phyloP scores from a whole-genome alignment of 2,113 vertebrate genomes.

The Coryphaenoides rupestris region DNA sequence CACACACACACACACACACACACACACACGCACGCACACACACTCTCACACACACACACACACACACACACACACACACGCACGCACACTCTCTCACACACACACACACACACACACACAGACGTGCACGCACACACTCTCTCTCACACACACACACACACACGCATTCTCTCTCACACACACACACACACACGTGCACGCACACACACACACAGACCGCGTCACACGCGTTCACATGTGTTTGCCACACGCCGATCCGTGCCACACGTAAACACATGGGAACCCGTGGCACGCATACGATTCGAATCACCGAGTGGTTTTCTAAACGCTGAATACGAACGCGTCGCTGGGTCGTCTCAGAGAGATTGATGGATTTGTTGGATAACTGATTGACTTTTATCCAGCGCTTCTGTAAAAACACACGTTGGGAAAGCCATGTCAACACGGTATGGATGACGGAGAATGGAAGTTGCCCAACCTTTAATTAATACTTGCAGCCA shows the following conservation, averaged over 20 bases:
- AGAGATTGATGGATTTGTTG: constrained; percentile 33
- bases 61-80: too few species aligned
- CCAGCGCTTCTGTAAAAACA: constrained; percentile 19
- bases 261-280: background rate
- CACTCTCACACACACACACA: too few species aligned
- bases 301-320: constrained; percentile 15
- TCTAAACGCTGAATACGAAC: constrained; percentile 16
- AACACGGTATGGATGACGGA: constrained; percentile 24
- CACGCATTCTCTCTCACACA: too few species aligned
- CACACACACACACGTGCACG: too few species aligned
- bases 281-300: constrained; percentile 13
- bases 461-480: constrained; percentile 20
- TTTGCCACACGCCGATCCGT: too few species aligned
- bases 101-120: constrained; percentile 27
- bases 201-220: too few species aligned
- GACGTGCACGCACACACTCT: too few species aligned
- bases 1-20: too few species aligned
- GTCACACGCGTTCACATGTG: too few species aligned
- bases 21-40: too few species aligned
- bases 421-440: constrained; percentile 7
- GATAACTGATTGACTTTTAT: constrained; percentile 33
- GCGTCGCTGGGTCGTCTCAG: constrained; percentile 10
- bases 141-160: too few species aligned
- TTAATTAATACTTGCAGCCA: constrained; percentile 35
- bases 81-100: too few species aligned